Conservation (phyloP, 2,888 invertebrate species). For the Icerya purchasi region DNA sequence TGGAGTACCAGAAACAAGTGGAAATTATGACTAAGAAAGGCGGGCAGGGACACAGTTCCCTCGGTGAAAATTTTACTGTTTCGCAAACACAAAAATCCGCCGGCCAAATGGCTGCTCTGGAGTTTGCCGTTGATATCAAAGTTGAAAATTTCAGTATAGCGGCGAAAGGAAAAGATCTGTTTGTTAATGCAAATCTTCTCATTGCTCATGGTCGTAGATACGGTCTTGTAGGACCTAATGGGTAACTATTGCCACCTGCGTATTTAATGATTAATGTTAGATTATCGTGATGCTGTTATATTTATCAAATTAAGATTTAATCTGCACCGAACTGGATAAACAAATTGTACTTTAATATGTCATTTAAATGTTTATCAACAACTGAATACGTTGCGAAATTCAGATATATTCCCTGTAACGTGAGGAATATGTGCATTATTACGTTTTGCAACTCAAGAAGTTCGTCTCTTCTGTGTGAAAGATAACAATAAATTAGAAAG, state of each 20-base stretch:
- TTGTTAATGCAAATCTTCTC: slow-evolving; percentile 80
- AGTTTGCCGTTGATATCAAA: slow-evolving; percentile 92
- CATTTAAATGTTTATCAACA: too few species aligned
- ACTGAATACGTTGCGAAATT: too few species aligned
- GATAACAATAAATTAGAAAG: too few species aligned
- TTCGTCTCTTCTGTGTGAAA: too few species aligned
- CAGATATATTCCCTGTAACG: too few species aligned
- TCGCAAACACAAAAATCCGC: slow-evolving; percentile 53
- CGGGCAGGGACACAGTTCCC: slow-evolving; percentile 68
- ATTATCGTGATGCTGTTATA: neutral
- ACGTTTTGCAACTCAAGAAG: too few species aligned
- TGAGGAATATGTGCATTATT: too few species aligned
- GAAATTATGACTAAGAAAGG: slow-evolving; percentile 67
- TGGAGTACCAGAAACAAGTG: slow-evolving; percentile 72
- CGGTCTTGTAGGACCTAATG: slow-evolving; percentile 95
- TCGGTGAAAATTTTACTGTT: slow-evolving; percentile 87
- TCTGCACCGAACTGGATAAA: neutral
- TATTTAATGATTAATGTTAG: slow-evolving; percentile 1
- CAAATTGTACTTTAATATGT: too few species aligned
- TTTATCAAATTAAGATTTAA: neutral
- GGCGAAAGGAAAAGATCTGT: slow-evolving; percentile 90
- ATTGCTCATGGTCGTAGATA: slow-evolving; percentile 88
- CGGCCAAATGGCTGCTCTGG: slow-evolving; percentile 50
- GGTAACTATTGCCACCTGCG: too few species aligned
- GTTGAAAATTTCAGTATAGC: slow-evolving; percentile 91